phyloP scores from a whole-genome alignment of 1,140 invertebrate species.

The Rhopalosiphum maidis region DNA sequence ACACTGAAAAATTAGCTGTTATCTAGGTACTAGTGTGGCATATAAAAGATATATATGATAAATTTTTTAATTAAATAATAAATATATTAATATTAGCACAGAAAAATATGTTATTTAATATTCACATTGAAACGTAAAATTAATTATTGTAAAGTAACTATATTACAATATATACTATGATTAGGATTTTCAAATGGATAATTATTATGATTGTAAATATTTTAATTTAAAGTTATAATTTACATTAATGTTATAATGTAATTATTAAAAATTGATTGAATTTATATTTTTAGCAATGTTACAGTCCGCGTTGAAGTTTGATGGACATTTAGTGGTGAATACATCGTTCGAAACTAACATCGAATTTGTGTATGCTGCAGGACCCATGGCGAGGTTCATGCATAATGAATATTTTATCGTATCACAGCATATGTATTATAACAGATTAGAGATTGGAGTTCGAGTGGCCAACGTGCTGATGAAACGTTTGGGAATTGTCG shows the following conservation, averaged over 20 bases:
- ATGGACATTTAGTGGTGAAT: constrained; percentile 29
- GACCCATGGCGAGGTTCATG: not conserved
- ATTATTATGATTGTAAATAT: not conserved
- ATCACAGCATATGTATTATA: not conserved
- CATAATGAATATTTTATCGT: too few species aligned
- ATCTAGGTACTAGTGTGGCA: too few species aligned
- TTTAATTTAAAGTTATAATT: too few species aligned
- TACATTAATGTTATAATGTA: too few species aligned
- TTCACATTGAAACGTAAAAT: too few species aligned
- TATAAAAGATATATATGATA: too few species aligned
- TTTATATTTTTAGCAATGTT: not conserved
- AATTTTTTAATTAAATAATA: too few species aligned
- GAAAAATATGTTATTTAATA: too few species aligned
- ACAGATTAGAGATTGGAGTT: not conserved
- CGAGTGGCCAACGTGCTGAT: not conserved
- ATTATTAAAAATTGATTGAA: not conserved
- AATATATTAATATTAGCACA: too few species aligned
- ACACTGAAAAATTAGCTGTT: too few species aligned
- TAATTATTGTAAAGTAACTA: too few species aligned
- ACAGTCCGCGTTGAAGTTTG: not conserved
- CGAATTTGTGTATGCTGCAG: constrained; percentile 15
- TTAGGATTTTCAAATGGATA: not conserved
- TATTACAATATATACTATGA: not conserved
- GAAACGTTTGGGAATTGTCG: not conserved
- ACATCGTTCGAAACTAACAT: constrained; percentile 21